These are phyloP conservation scores for Eulemur macaco DNA, from an alignment of 2,113 vertebrate genomes.

Conservation along the genomic window DNA sequence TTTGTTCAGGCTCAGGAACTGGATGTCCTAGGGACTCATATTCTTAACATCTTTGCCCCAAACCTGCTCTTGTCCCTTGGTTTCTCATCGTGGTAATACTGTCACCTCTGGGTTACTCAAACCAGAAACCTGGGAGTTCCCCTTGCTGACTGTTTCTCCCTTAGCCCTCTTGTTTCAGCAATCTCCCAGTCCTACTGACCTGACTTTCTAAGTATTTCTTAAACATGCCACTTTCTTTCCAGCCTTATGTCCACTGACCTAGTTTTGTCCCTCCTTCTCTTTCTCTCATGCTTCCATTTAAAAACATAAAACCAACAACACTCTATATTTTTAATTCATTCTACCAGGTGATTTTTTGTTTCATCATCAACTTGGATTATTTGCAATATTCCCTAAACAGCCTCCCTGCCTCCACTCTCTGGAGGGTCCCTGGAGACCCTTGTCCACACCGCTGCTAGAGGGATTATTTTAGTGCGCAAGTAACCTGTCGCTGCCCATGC, in stretches of 20 bases:
- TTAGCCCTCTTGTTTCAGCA: not conserved
- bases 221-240: not conserved
- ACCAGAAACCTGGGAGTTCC: not conserved
- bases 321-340: not conserved
- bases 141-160: not conserved
- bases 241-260: not conserved
- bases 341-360: not conserved
- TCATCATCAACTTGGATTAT: not conserved
- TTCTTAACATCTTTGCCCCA: not conserved
- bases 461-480: not conserved
- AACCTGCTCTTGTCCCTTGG: not conserved
- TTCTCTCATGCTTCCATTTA: not conserved
- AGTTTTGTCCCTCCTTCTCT: not conserved
- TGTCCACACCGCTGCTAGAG: accelerated
- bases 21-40: not conserved
- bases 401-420: not conserved
- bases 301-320: not conserved
- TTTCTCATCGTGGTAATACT: not conserved
- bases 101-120: not conserved
- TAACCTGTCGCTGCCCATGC: not conserved
- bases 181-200: no score
- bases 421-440: not conserved
- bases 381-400: not conserved
- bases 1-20: not conserved
- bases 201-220: not conserved